These are phyloP conservation scores for Copsychus sechellarum DNA, from an alignment of 2,113 vertebrate species.

Conservation along the genomic window DNA sequence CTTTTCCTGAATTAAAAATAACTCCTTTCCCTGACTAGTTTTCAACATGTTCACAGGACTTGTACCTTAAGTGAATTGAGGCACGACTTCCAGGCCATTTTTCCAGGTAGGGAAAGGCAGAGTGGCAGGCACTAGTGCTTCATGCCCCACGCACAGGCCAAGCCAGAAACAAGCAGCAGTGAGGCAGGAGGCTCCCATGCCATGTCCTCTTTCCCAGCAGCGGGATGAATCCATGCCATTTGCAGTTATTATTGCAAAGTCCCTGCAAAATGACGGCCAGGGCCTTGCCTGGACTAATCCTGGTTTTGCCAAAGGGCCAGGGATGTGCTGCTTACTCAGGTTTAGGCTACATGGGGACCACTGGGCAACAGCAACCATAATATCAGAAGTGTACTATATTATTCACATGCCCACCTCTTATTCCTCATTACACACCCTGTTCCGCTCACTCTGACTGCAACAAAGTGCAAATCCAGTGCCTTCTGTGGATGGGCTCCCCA, in stretches of 20 bases:
- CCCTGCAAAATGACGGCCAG: background rate
- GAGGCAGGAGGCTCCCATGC: background rate
- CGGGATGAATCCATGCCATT: background rate
- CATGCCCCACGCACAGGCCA: background rate
- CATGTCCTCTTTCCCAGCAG: background rate
- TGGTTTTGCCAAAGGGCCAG: background rate
- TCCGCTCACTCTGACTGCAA: background rate
- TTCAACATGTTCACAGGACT: background rate
- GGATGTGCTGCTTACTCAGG: background rate
- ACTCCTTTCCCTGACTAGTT: background rate
- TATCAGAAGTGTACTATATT: background rate
- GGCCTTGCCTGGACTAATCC: background rate
- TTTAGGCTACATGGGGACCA: fast-evolving
- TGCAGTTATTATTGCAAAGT: background rate
- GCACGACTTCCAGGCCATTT: background rate
- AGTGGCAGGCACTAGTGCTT: background rate
- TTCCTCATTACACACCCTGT: background rate
- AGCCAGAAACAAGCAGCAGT: background rate
- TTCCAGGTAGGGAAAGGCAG: background rate
- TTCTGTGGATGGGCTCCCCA: background rate
- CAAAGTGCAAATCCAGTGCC: background rate
- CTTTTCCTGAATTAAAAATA: slow-evolving; percentile 11
- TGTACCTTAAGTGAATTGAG: background rate
- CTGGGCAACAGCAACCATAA: fast-evolving
- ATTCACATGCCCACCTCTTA: background rate